Evolutionary conservation across 2,113 vertebrate genomes (phyloP), one percentile per base, ranked within the genome.

Genomic region (Hyperoodon ampullatus): DNA sequence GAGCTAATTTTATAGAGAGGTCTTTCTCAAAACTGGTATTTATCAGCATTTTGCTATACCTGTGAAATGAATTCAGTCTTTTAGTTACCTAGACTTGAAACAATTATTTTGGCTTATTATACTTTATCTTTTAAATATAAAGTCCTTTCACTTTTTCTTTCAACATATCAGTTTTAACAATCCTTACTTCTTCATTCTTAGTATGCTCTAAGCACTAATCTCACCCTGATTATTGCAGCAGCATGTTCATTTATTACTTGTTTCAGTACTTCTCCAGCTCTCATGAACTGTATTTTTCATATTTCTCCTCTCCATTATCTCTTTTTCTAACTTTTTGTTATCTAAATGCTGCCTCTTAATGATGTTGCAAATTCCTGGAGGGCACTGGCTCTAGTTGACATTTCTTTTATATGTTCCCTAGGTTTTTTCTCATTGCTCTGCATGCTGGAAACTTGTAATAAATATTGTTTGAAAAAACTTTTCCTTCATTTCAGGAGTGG

Each of bases 401-500:
- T 91, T 95, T 92, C 53, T 65, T 90, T 92, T 72, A 24, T 61
- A 33, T 68, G 15, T 3, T 66, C n/a, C 30, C 53, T 30, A 18
- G 1, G 30, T 44, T 88, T 90, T 5, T 92, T n/a, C 2, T 93
- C 30, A 30, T 72, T 94, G 28, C 33, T 92, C 8, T 88, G 13
- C 10, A 60, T 81, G 42, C 83, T 92, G 47, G 21, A 87, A 95
- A 92, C 50, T 71, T 60, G 74, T 53, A 94, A 78, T 55, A 84
- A 87, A 44, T 23, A 28, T 44, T 47, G 5, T 70, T 93, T 97
- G 78, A 58, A 87, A 89, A 71, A 10, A 24, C 1, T 1, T 97
- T 90, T 94, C 10, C 47, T 70, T 96, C 55, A 1, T 98, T 98
- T 55, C 97, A 99, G 99, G 99, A 99, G 7, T 99, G 99, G 99